Base-by-base conservation (phyloP, 2,888 invertebrate genomes). In the Tortricodes alternella region DNA sequence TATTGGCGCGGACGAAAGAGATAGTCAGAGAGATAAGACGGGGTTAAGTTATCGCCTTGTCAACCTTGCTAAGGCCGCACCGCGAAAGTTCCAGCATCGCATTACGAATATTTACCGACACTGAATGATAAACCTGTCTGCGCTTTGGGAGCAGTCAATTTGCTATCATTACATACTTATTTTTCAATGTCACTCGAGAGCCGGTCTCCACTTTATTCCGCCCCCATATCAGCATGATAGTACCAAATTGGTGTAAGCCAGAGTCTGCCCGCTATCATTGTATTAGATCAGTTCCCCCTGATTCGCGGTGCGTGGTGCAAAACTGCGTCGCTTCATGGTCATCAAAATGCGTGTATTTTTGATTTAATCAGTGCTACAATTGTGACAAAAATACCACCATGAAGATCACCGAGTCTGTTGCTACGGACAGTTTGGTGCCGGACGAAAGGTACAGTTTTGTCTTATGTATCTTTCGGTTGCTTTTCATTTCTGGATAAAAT, bases 241-340 rank as follows among this genome's bases (percentile, higher is more conserved):
- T 70, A 76, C 75, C 70, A 86, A 86, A 88, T 89, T 87, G 85
- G 79, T 70, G 85, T 85, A 86, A 85, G 85, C 79, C 83, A 78
- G 70, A 60, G 71, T 68, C 71, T 78, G 73, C 74, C 78, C 81
- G 24, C 29, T 46, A n/a, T n/a, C n/a, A 83, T 80, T 75, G 76
- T 81, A 83, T 86, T 85, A 83, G 77, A 73, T 72, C 77, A 78
- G 78, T 79, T 76, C 78, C 76, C 77, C 72, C 71, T 74, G 71
- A 71, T 61, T 53, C 63, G 59, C 57, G 53, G 58, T 70, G 64
- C 61, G 67, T 60, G 63, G 53, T 61, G 66, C 58, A 34, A 51
- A 56, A 52, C 72, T 70, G 78, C 72, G 73, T 62, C 66, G 74
- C 63, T 62, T 64, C 70, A 68, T 68, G 70, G 69, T 69, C 61